Evolutionary conservation across 2,797 vertebrate species (phyloP), one percentile per base, ranked within the genome.

Genomic region (Gymnopithys bicolor): DNA sequence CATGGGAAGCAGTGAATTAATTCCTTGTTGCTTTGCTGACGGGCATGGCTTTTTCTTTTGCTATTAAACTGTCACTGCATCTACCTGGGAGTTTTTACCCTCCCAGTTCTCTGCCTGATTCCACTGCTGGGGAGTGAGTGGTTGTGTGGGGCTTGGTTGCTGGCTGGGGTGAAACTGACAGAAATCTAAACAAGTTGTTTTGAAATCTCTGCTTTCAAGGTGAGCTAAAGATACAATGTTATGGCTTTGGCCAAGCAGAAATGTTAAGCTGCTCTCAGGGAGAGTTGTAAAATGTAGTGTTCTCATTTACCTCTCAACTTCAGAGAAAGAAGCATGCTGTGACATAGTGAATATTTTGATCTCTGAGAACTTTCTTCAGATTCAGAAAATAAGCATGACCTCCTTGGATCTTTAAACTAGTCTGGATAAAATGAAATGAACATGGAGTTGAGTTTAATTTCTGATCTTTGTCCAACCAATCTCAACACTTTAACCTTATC

Each of bases 401-500:
- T 90, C 78, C 82, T 87, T 52, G 49, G 67, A 92, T 95, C 92
- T 89, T 91, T 94, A 91, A 95, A 91, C 70, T 90, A 92, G 76
- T 76, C 84, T 90, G 74, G 81, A 78, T 94, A 90, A 95, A 96
- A 93, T 71, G 51, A 96, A 95, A 94, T 88, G 62, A 96, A 90
- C 73, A 66, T 66, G 89, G 48, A 95, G 75, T 79, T 84, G 85
- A 92, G 96, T 95, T 94, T 93, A 84, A 92, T 94, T 94, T 94
- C 95, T 96, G 87, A 91, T 96, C 94, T 91, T 93, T 95, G 91
- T 92, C 82, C 93, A 95, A 62, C 43, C 79, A 89, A 70, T 93
- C 73, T 95, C 86, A 95, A 86, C 89, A 94, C 96, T 94, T 96
- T 96, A 96, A 96, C 83, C 90, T 95, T 95, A 82, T 76, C 43